Evolutionary conservation across 2,797 vertebrate genomes (phyloP).

Genomic region (Acanthurus lineatus): DNA sequence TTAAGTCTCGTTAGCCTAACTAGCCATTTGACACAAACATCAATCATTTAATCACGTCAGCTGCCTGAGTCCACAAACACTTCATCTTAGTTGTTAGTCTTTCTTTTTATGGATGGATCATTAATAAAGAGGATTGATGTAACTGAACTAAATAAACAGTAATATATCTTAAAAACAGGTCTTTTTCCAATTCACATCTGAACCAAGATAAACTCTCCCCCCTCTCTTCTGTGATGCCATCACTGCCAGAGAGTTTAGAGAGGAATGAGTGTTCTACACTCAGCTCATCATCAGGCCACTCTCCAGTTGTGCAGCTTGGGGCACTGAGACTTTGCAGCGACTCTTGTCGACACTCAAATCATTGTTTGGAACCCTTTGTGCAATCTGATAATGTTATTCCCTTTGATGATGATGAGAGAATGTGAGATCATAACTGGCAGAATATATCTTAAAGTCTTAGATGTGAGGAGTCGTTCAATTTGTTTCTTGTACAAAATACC

Average conservation of each 20-base stretch:
- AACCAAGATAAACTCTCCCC: slow-evolving; percentile 57
- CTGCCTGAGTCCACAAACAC: slow-evolving; percentile 62
- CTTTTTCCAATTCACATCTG: slow-evolving; percentile 34
- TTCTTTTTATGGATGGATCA: slow-evolving; percentile 53
- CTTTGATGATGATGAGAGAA: slow-evolving; percentile 38
- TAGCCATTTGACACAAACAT: slow-evolving; percentile 51
- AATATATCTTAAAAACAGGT: slow-evolving; percentile 32
- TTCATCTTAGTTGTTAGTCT: slow-evolving; percentile 54
- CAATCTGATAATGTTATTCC: slow-evolving; percentile 30
- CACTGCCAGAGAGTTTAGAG: slow-evolving; percentile 14
- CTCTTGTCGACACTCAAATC: slow-evolving; percentile 52
- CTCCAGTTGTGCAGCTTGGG: slow-evolving; percentile 34
- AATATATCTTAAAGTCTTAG: slow-evolving; percentile 22
- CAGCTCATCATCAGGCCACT: slow-evolving; percentile 29
- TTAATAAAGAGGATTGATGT: slow-evolving; percentile 50
- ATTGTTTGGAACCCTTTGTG: slow-evolving; percentile 41
- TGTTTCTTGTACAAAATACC: slow-evolving; percentile 3
- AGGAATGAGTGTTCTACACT: slow-evolving; percentile 38
- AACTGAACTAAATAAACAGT: slow-evolving; percentile 66
- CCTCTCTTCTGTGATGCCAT: slow-evolving; percentile 30
- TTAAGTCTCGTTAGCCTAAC: slow-evolving; percentile 54
- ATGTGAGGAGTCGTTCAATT: not conserved
- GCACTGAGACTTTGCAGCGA: slow-evolving; percentile 48
- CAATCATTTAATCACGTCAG: slow-evolving; percentile 57
- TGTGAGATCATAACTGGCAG: slow-evolving; percentile 44